Evolutionary conservation across 2,888 invertebrate species (phyloP), one percentile per base, ranked within the genome.

Genomic region (Steinernema hermaphroditum): DNA sequence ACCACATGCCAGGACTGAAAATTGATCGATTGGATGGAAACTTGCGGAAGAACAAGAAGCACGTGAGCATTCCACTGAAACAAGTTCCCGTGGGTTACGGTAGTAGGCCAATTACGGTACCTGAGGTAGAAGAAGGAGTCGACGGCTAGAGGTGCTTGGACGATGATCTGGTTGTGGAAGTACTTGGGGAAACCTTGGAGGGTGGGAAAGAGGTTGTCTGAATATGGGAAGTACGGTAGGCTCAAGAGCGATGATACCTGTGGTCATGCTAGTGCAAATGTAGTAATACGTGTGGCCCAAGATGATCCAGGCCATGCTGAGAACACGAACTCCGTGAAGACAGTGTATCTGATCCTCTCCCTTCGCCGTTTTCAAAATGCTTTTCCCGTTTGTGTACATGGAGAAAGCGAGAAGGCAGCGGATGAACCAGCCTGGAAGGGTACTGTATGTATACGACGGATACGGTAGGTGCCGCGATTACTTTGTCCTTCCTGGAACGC

Each of bases 271-370:
- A 1, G 80, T 79, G 24, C 81, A 84, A 74, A 86, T 83, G 71
- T 86, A 87, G 71, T 87, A 87, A 76, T 87, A 87, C 1, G 89
- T 88, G 78, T 91, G 91, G 0, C 89, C 89, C 44, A 77, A 72
- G 57, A 90, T 88, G 24, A 91, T 89, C 90, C 90, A 91, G 34
- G 89, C 78, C 89, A 91, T 90, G 22, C 89, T 88, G 24, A 90
- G 83, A 77, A 90, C 89, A 77, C 89, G 87, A 12, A 90, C 73
- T 0, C 90, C 90, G 77, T 90, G 90, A 16, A 90, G 86, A 2
- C 87, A 84, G 0, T 85, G 78, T 0, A 90, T 77, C 0, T 79
- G 81, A 4, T 78, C 80, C 27, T 70, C 74, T 29, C 77, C 77
- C 24, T 72, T 77, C 24, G 29, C 43, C 14, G 78, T 79, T 41